Evolutionary conservation across 2,888 invertebrate genomes (phyloP).

Genomic region (Eulithis testata): DNA sequence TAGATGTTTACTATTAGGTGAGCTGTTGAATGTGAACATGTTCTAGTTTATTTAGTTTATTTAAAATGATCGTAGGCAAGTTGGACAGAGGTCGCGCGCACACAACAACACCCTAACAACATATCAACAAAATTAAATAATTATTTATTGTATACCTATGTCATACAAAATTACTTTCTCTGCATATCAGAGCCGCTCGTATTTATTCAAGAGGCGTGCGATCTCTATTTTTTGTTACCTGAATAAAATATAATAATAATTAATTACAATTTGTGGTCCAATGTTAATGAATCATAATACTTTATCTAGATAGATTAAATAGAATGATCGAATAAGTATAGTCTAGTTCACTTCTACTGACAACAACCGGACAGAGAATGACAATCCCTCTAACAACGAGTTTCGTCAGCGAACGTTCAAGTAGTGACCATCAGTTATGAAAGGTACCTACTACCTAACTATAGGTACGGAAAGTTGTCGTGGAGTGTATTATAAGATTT

Average conservation of each 20-base stretch:
- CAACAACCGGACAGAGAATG: conserved; percentile 7
- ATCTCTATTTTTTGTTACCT: conserved; percentile 81
- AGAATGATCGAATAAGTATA: conserved; percentile 67
- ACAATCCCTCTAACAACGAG: conserved; percentile 11
- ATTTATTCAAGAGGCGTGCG: conserved; percentile 59
- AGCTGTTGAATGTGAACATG: conserved; percentile 73
- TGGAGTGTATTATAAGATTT: conserved; percentile 38
- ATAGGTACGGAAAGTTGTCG: conserved; percentile 25
- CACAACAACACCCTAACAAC: conserved; percentile 43
- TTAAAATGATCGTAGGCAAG: conserved; percentile 74
- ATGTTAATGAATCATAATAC: conserved; percentile 83
- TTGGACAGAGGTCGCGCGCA: conserved; percentile 66
- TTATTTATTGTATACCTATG: conserved; percentile 43
- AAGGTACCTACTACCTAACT: not conserved
- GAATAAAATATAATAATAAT: conserved; percentile 81
- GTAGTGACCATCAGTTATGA: conserved; percentile 6
- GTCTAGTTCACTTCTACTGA: conserved; percentile 57
- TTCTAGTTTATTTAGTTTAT: conserved; percentile 81
- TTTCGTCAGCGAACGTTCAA: conserved; percentile 5
- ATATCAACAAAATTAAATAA: conserved; percentile 65
- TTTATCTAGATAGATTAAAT: conserved; percentile 79
- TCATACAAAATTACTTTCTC: conserved; percentile 50
- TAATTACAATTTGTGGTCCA: conserved; percentile 84
- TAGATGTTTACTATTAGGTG: conserved; percentile 72
- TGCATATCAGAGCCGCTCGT: conserved; percentile 65